phyloP scores from a whole-genome alignment of 2,888 invertebrate genomes.

The Hemaris fuciformis region DNA sequence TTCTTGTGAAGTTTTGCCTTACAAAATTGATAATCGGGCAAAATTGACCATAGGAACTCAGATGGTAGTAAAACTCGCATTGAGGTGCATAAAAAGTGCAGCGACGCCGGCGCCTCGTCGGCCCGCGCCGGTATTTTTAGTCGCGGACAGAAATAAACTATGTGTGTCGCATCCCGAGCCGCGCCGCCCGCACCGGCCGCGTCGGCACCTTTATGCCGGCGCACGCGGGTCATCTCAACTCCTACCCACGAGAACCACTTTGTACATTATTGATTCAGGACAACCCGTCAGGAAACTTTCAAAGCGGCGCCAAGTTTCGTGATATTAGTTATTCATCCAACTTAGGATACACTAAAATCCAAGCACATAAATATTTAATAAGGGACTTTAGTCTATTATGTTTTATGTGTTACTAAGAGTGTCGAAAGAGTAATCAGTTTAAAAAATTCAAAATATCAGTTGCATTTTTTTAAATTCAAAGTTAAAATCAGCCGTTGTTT shows the following conservation, averaged over 20 bases:
- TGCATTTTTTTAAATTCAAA: too few species aligned
- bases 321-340: too few species aligned
- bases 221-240: background rate
- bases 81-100: conserved; percentile 72
- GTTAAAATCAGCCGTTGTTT: too few species aligned
- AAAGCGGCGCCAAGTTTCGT: background rate
- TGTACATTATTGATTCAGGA: background rate
- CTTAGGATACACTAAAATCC: too few species aligned
- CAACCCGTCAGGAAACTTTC: too few species aligned
- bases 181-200: conserved; percentile 51
- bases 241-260: background rate
- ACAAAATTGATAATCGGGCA: too few species aligned
- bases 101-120: conserved; percentile 45
- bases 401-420: too few species aligned
- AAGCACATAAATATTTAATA: too few species aligned
- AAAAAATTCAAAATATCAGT: too few species aligned
- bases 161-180: conserved; percentile 41
- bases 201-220: conserved; percentile 36
- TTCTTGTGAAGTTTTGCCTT: too few species aligned
- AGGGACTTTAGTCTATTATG: too few species aligned
- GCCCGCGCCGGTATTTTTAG: conserved; percentile 60
- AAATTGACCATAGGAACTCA: background rate
- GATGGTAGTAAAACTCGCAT: conserved; percentile 45
- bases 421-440: too few species aligned
- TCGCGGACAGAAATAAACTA: conserved; percentile 57